Base-by-base conservation (phyloP, 1,140 invertebrate genomes). In the Drosophila tristis region DNA sequence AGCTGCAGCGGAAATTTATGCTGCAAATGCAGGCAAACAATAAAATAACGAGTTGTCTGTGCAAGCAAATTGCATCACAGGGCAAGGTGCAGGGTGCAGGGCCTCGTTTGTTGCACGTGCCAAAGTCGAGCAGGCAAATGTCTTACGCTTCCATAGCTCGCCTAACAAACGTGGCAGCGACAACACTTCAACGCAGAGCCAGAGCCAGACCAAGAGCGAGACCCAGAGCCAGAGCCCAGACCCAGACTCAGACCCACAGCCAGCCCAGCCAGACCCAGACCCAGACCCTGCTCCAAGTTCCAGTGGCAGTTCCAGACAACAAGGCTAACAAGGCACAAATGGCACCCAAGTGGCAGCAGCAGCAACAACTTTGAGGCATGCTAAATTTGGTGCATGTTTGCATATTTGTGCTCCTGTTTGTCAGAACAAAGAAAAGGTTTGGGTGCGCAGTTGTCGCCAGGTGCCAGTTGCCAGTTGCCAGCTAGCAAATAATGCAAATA, bases 41-140 rank as follows among this genome's bases (percentile, higher is more conserved):
- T 86, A 89, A 86, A 86, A 86, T 86, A 86, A 86, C 82, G 84
- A 86, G 74, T 82, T 77, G 82, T 82, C 84, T 86, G 72, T 66
- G 84, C 66, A 75, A 75, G 78, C 63, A 86, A 89, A 86, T 89
- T 86, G 82, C 84, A 79, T 87, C 74, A 62, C 57, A 65, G 63
- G 48, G 51, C 44, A 62, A 61, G 59, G 66, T 57, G 63, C 44
- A 31, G 31, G 31, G 26, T 35, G 45, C 45, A 11, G n/a, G 20
- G n/a, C 43, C 9, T 42, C 35, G 63, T 67, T 68, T 68, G 64
- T 15, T 75, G 82, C 84, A 82, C 82, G 70, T 79, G 82, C 78
- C 78, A 73, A 74, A 89, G 66, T 80, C 81, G 87, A 74, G 78
- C 68, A 81, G 81, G 78, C 71, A 86, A 86, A 79, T 79, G 75